These are phyloP conservation scores for Myrmophylax atrothorax DNA, from an alignment of 2,113 vertebrate genomes.

Conservation along the genomic window DNA sequence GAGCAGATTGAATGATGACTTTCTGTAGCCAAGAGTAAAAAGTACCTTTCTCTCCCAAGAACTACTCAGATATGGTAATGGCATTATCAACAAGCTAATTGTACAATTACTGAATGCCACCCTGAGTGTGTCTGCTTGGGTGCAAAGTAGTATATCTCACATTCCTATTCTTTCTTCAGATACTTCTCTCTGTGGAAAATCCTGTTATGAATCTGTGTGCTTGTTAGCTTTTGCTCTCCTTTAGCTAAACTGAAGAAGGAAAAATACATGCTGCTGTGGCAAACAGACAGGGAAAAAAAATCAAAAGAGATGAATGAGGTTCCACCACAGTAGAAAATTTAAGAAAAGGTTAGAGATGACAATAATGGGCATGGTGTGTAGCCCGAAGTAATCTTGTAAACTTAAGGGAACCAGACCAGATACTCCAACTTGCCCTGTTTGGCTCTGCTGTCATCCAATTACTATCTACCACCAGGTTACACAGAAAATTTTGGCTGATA, in stretches of 20 bases:
- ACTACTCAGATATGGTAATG: background rate
- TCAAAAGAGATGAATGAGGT: background rate
- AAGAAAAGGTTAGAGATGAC: conserved; percentile 3
- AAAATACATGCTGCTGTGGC: background rate
- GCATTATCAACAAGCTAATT: background rate
- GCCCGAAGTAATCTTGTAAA: conserved; percentile 8
- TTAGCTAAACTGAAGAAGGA: background rate
- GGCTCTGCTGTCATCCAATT: background rate
- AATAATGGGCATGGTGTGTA: background rate
- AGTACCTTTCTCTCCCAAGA: background rate
- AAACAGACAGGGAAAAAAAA: background rate
- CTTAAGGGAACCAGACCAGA: background rate
- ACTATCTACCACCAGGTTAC: background rate
- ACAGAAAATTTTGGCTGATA: background rate
- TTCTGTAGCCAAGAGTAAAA: background rate
- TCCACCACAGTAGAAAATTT: background rate
- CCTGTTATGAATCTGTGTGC: background rate
- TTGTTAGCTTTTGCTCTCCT: background rate
- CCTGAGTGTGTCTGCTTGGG: background rate
- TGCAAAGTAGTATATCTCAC: background rate
- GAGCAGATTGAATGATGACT: background rate
- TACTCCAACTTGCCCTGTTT: background rate
- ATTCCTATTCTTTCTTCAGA: background rate
- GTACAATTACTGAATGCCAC: background rate
- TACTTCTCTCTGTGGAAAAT: background rate